Conservation (phyloP, 2,797 vertebrate genomes). For the Otolemur crassicaudatus region DNA sequence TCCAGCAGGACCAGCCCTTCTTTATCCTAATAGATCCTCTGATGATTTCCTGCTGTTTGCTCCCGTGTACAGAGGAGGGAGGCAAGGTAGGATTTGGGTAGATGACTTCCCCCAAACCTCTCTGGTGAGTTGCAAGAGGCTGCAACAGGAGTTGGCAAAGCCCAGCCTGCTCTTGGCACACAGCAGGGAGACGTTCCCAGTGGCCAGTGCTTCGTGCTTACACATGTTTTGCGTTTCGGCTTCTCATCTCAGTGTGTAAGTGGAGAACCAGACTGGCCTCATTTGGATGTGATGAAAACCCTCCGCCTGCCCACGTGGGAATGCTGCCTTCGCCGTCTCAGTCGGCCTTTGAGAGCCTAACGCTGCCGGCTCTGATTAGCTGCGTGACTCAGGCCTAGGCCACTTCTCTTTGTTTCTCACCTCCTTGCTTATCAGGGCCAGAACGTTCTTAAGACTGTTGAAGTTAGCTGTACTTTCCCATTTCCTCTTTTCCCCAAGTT, state of each 20-base stretch:
- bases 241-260: background rate
- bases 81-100: background rate
- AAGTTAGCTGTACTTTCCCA: background rate
- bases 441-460: background rate
- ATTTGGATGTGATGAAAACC: conserved; percentile 30
- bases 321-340: fast-evolving
- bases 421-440: background rate
- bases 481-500: background rate
- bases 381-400: background rate
- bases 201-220: background rate
- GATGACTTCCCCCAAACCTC: background rate
- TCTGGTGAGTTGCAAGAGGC: background rate
- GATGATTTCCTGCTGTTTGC: background rate
- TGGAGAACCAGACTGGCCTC: background rate
- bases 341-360: background rate
- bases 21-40: background rate
- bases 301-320: conserved; percentile 13
- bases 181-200: background rate
- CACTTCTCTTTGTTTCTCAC: background rate
- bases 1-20: background rate
- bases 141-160: background rate
- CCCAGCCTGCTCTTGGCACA: background rate
- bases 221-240: background rate
- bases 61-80: background rate
- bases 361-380: background rate